Conservation (phyloP, 2,797 vertebrate species). For the Xenops minutus region DNA sequence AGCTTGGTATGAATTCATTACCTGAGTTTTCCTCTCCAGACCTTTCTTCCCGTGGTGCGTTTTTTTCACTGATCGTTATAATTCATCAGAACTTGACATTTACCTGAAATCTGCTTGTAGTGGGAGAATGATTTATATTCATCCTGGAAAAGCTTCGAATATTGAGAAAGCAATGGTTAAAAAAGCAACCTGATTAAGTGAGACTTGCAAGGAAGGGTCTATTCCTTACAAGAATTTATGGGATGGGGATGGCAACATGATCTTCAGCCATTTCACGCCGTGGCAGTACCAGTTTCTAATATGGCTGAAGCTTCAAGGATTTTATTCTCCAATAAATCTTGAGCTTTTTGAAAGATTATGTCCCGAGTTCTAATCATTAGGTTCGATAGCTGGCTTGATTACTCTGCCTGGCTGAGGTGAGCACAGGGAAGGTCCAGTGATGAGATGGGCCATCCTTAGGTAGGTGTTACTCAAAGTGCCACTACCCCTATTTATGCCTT, state of each 20-base stretch:
- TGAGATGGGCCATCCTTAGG: background rate
- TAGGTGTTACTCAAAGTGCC: background rate
- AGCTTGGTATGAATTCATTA: background rate
- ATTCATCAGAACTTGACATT: slow-evolving; percentile 52
- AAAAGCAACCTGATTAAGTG: background rate
- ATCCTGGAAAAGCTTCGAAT: background rate
- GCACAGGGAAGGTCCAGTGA: background rate
- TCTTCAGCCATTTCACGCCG: background rate
- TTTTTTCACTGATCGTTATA: slow-evolving; percentile 1
- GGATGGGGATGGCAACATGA: background rate
- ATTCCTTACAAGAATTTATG: slow-evolving; percentile 7
- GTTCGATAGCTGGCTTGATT: slow-evolving; percentile 24
- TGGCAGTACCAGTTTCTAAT: background rate
- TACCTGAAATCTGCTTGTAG: slow-evolving; percentile 17
- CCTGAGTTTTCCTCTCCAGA: slow-evolving; percentile 20
- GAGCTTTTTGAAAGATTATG: background rate
- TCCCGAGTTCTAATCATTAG: slow-evolving; percentile 20
- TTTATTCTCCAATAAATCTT: slow-evolving; percentile 54
- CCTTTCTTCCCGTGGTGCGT: background rate
- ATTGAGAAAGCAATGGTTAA: background rate
- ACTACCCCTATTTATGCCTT: background rate
- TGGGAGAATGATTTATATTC: background rate
- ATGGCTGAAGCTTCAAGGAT: background rate
- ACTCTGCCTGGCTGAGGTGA: slow-evolving; percentile 19
- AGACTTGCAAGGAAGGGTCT: background rate